Conservation (phyloP, 2,888 invertebrate genomes). For the Polyommatus icarus region DNA sequence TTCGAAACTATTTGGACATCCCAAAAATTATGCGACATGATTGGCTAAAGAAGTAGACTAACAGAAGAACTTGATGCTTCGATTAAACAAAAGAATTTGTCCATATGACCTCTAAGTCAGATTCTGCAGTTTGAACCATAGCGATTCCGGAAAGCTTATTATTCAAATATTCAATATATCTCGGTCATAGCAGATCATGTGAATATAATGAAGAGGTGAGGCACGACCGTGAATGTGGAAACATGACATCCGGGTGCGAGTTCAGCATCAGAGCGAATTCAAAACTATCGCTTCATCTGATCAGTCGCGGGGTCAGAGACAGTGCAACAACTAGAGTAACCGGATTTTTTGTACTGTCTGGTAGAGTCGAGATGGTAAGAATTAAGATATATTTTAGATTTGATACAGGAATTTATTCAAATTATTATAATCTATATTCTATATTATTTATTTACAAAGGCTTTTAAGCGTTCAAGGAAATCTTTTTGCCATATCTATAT, state of each 20-base stretch:
- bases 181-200: neutral
- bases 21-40: neutral
- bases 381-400: neutral
- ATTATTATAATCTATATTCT: too few species aligned
- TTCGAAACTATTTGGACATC: neutral
- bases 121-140: neutral
- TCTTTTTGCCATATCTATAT: too few species aligned
- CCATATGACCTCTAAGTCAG: neutral
- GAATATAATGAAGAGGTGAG: constrained; percentile 52
- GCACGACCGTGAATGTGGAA: constrained; percentile 57
- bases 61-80: neutral
- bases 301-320: constrained; percentile 69
- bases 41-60: neutral
- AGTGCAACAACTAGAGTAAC: constrained; percentile 51
- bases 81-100: neutral
- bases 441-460: too few species aligned
- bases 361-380: neutral
- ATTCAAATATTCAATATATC: constrained; percentile 18
- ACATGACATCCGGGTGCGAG: constrained; percentile 76
- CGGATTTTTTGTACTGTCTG: neutral
- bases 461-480: too few species aligned
- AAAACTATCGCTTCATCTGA: constrained; percentile 69
- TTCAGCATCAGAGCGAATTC: constrained; percentile 66
- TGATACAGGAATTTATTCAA: neutral
- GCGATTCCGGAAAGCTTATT: neutral